phyloP scores from a whole-genome alignment of 2,888 invertebrate genomes.

The Tetragonisca angustula region DNA sequence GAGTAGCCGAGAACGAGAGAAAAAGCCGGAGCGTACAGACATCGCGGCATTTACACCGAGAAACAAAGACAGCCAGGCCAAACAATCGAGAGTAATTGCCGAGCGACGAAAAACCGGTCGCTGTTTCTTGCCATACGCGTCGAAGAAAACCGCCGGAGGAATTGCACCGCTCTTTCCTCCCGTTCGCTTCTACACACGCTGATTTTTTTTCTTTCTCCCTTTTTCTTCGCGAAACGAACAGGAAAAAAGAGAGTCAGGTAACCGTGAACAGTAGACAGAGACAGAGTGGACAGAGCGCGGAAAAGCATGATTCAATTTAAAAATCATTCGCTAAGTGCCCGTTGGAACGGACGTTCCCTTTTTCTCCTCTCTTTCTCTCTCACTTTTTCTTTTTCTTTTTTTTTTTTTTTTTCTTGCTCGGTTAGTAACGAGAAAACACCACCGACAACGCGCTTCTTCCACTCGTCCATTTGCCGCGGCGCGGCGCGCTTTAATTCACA shows the following conservation, averaged over 20 bases:
- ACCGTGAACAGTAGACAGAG: neutral
- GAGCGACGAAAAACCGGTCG: constrained; percentile 37
- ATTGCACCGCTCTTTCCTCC: constrained; percentile 31
- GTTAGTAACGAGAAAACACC: constrained; percentile 48
- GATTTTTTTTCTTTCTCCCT: neutral
- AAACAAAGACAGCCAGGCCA: constrained; percentile 36
- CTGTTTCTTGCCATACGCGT: constrained; percentile 45
- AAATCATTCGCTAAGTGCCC: constrained; percentile 81
- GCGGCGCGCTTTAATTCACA: constrained; percentile 63
- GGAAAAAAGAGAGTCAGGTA: neutral
- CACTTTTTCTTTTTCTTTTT: neutral
- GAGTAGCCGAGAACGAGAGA: neutral
- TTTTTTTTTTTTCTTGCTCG: constrained; percentile 69
- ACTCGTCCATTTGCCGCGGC: constrained; percentile 56
- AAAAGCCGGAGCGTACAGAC: neutral
- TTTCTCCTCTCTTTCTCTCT: neutral
- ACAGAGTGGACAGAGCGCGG: neutral
- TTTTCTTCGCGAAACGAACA: neutral
- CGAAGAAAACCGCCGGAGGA: constrained; percentile 42
- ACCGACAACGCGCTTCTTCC: constrained; percentile 55
- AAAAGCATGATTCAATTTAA: constrained; percentile 77
- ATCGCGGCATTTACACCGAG: constrained; percentile 16
- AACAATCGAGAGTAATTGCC: constrained; percentile 58
- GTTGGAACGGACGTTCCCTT: constrained; percentile 32
- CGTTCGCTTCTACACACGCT: neutral